Evolutionary conservation across 2,888 invertebrate species (phyloP), one percentile per base, ranked within the genome.

Genomic region (Acleris sparsana): DNA sequence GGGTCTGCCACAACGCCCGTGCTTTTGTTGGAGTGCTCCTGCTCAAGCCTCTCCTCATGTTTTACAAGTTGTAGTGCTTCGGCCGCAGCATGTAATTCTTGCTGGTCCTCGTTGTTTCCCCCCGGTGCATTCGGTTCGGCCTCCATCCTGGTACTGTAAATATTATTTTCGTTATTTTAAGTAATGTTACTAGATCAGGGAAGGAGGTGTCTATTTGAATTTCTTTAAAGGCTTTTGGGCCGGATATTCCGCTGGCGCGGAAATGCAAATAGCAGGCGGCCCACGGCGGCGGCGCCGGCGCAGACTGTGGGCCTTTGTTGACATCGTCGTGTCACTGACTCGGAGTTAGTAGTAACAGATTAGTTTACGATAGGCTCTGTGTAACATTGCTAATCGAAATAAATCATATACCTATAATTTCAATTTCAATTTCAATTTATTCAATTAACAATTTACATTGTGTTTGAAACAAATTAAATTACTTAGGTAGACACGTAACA

Each of bases 41-140:
- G 69, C 9, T 81, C 83, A 25, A 67, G 43, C 5, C 85, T 78
- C 25, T 85, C 84, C 72, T 91, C 92, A 66, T 74, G 86, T 75
- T 92, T 91, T 39, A 91, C 88, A 13, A 91, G 84, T 74, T 92
- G 90, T 69, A 92, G 74, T n/a, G 92, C 92, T 66, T 88, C 88
- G 2, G 71, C 77, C 1, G 74, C 68, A 17, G 71, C 68, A 43
- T 76, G 80, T 46, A 76, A 80, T 43, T 82, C 81, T 9, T 78
- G 77, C 48, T 75, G 82, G 63, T 80, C 81, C 33, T 70, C 61
- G 39, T 56, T 39, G 22, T 53, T 61, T 25, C 51, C 57, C 18
- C 39, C 25, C n/a, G 62, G 20, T 22, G 52, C 52, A 33, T 62
- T 66, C 22, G 59, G 7, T 44, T 69, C 66, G 51, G 56, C 39